These are phyloP conservation scores for Gorsachius goisagi DNA, from an alignment of 2,113 vertebrate genomes.

Conservation along the genomic window DNA sequence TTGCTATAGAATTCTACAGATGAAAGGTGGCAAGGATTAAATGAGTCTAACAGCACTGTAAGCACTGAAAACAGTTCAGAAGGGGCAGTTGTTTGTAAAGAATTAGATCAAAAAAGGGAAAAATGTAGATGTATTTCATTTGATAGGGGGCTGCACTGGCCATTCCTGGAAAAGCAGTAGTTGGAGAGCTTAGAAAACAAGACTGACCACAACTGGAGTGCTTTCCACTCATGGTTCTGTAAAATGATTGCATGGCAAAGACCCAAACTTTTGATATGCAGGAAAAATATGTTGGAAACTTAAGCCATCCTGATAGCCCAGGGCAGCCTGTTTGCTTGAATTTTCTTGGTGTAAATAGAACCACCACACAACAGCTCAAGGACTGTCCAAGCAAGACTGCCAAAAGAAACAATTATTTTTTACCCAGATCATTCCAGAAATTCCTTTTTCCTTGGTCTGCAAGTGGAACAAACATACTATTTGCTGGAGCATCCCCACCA, in stretches of 20 bases:
- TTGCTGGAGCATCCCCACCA: not conserved
- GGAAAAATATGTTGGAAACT: slow-evolving; percentile 15
- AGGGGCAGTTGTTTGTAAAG: not conserved
- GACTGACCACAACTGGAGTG: not conserved
- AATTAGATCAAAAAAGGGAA: not conserved
- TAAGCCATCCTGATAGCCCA: slow-evolving; percentile 2
- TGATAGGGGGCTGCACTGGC: not conserved
- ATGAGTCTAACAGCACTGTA: not conserved
- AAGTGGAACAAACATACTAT: not conserved
- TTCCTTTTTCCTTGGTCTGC: not conserved
- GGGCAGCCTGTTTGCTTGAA: slow-evolving; percentile 25
- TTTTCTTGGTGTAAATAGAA: slow-evolving; percentile 42
- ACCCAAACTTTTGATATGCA: not conserved
- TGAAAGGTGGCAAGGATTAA: not conserved
- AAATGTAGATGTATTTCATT: not conserved
- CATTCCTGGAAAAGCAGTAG: not conserved
- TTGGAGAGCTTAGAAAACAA: not conserved
- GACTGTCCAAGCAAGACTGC: not conserved
- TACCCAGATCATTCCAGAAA: slow-evolving; percentile 32
- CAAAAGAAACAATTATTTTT: slow-evolving; percentile 32
- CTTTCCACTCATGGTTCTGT: not conserved
- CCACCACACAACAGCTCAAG: slow-evolving; percentile 20
- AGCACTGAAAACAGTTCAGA: not conserved
- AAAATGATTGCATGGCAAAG: not conserved
- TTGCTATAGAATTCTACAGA: not conserved